Base-by-base conservation (phyloP, 2,888 invertebrate species). In the Metopia argyrocephala region DNA sequence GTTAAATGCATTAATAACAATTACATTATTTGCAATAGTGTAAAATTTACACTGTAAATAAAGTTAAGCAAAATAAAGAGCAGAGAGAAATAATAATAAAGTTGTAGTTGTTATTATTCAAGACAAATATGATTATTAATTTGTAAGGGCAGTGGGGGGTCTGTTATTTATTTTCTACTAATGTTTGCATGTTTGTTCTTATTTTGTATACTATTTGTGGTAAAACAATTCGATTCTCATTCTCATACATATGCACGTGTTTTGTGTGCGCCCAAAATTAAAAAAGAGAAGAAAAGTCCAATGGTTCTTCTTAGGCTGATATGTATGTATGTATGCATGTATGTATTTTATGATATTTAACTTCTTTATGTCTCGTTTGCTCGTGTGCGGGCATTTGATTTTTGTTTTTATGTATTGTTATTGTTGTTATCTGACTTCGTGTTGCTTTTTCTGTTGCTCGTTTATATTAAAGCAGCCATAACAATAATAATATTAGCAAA, bases 371-470 rank as follows among this genome's bases (percentile, higher is more conserved):
- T 69, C 56, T 52, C 59, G 21, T 38, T 70, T 38, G 76, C 52
- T 79, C 70, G 70, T 70, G 79, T 79, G 79, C 75, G 79, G 79
- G 69, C 70, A 79, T 76, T 79, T 74, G 57, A 62, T 75, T 64
- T 52, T 52, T 46, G 27, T 57, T 25, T 38, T 9, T 38, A 6
- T 38, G 4, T 38, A 45, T 45, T 57, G 54, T 52, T 52, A 59
- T 64, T 75, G 61, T 9, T n/a, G 52, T 38, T 52, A n/a, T 27
- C 12, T 21, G 21, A 23, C 31, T 61, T 38, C 25, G 54, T 65
- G 15, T 28, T 69, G 48, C n/a, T 50, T 70, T 70, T 21, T 64
- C 50, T 69, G 57, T 70, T 69, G 69, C 71, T 68, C 4, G 62
- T 57, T 76, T 59, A 69, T 59, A 64, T 68, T 62, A n/a, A n/a